Base-by-base conservation (phyloP, 2,888 invertebrate species). In the Thymelicus acteon region DNA sequence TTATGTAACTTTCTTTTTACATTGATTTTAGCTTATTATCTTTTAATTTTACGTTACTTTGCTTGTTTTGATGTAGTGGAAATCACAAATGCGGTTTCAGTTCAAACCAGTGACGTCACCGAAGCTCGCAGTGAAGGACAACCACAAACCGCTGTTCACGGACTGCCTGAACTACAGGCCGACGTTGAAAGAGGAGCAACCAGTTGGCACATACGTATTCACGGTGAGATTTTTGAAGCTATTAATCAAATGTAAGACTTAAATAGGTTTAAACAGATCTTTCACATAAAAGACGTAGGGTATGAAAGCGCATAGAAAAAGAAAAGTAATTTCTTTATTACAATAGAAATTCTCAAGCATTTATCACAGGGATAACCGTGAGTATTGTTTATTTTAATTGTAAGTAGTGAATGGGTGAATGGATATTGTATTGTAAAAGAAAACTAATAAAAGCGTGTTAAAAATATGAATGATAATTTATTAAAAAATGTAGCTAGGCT, bases 101-200 rank as follows among this genome's bases (percentile, higher is more conserved):
- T 90, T 88, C 74, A 78, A 85, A 74, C 80, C 90, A 72, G 88
- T 82, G 73, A 77, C 86, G 67, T 79, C 87, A 71, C 86, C 87
- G 76, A 92, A 93, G 83, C 83, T 93, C 57, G 86, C 91, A 5
- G 92, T 93, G 48, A 93, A 92, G 87, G 95, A 97, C 89, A 97
- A 97, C 89, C 96, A 97, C 85, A 98, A 98, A 83, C 98, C 98
- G 1, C 95, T 96, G 73, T 98, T 98, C 89, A 95, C 95, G 57
- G 95, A 97, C 78, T 99, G 99, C 90, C 95, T 96, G 71, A 95
- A 94, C 78, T 98, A 98, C 90, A 96, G 95, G 80, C 98, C 97
- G 0, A 94, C 95, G 40, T 97, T 98, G 31, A 96, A 96, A 82
- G 98, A 98, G 90, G 97, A 96, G 80, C 95, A 96, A 83, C 94